Evolutionary conservation across 2,113 vertebrate species (phyloP).

Genomic region (Daboia siamensis): DNA sequence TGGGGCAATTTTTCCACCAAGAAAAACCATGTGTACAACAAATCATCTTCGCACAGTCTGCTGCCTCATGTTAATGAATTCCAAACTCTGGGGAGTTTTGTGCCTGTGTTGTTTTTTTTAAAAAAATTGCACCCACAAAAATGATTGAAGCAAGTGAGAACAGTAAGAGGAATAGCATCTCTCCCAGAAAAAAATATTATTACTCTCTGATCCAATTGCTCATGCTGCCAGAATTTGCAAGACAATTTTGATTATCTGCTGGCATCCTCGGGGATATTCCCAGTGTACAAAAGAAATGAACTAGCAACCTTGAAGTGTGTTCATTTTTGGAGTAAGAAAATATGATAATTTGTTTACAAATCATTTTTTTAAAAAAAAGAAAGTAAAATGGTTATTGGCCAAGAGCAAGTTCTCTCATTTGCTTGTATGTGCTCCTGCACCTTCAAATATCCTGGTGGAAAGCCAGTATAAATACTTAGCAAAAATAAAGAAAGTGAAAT

Average conservation of each 20-base stretch:
- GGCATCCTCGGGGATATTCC: neutral
- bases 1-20: conserved; percentile 11
- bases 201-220: conserved; percentile 10
- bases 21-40: conserved; percentile 11
- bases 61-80: conserved; percentile 29
- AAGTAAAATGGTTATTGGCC: neutral
- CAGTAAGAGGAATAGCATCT: neutral
- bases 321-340: conserved; percentile 4
- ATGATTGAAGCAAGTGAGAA: conserved; percentile 23
- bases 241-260: conserved; percentile 13
- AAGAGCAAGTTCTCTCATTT: neutral
- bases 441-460: neutral
- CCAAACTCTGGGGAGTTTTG: conserved; percentile 14
- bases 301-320: neutral
- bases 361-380: neutral
- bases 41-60: conserved; percentile 25
- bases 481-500: neutral
- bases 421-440: neutral
- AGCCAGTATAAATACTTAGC: neutral
- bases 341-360: neutral
- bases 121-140: neutral
- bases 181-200: neutral
- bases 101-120: neutral
- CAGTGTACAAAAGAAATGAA: conserved; percentile 1
- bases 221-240: neutral